Percentiles rank a stretch among this genome's conserved stretches.
phyloP scores from a whole-genome alignment of 2,888 invertebrate genomes.

The Pachydiplax longipennis region DNA sequence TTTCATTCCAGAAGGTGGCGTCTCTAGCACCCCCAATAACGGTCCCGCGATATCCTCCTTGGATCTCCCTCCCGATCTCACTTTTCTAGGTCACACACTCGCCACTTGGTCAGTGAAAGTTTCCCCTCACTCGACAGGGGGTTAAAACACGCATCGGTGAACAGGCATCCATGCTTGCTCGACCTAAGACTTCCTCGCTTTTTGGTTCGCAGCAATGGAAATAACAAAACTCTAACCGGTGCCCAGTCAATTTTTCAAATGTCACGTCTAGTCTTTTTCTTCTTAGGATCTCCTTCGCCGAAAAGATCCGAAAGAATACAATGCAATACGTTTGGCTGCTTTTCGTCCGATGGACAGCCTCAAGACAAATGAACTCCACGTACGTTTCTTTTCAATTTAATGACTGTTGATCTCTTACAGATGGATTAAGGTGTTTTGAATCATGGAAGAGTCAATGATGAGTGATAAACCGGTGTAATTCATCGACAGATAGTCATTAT shows the following conservation, averaged over 20 bases:
- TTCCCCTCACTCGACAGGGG: not conserved
- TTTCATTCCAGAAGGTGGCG: not conserved
- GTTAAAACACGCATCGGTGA: not conserved
- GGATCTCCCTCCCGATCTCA: not conserved
- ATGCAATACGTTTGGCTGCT: too few species aligned
- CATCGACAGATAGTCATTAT: too few species aligned
- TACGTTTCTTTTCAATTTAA: too few species aligned
- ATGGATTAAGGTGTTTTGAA: too few species aligned
- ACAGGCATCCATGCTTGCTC: not conserved
- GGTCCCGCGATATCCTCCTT: not conserved
- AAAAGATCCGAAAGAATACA: not conserved
- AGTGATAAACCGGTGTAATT: too few species aligned
- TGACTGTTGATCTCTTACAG: too few species aligned
- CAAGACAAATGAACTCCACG: too few species aligned
- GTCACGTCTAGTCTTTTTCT: not conserved
- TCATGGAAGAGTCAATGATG: too few species aligned
- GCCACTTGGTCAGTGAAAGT: not conserved
- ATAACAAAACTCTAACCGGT: not conserved
- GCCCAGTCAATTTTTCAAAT: not conserved
- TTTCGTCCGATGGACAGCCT: too few species aligned
- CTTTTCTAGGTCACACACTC: not conserved
- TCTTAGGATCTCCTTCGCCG: not conserved
- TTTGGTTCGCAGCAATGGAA: not conserved
- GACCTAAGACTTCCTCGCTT: not conserved
- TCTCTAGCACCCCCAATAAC: not conserved